Conservation (phyloP, 2,888 invertebrate genomes). For the Suillia variegata region DNA sequence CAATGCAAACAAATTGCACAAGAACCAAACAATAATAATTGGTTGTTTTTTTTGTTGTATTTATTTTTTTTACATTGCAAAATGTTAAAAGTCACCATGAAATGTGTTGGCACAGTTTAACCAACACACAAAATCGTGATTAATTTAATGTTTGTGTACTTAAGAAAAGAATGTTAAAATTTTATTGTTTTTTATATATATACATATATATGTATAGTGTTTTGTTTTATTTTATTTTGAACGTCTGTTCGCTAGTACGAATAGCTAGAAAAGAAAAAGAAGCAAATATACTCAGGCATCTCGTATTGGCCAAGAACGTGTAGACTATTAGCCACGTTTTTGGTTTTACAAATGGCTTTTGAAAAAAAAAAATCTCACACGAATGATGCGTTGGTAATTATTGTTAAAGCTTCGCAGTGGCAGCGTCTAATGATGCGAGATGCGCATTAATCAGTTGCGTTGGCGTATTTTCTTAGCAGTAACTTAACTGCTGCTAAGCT, state of each 20-base stretch:
- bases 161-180: neutral
- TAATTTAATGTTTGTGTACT: too few species aligned
- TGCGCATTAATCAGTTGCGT: slow-evolving; percentile 5
- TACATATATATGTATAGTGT: too few species aligned
- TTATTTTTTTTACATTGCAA: neutral
- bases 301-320: neutral
- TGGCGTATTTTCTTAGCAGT: too few species aligned
- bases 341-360: too few species aligned
- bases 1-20: too few species aligned
- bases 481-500: neutral
- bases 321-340: neutral
- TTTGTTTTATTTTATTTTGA: neutral
- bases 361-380: too few species aligned
- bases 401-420: neutral
- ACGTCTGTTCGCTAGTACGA: too few species aligned
- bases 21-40: too few species aligned
- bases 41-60: too few species aligned
- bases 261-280: neutral
- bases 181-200: neutral
- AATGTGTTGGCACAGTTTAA: neutral
- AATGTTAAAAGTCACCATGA: neutral
- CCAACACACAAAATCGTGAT: neutral
- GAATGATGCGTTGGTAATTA: neutral
- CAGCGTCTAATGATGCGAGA: neutral
- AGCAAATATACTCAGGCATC: too few species aligned